A percentile compares a stretch with the other conserved stretches of the same genome.
Conservation (phyloP, 2,888 invertebrate species). For the Epinotia demarniana region DNA sequence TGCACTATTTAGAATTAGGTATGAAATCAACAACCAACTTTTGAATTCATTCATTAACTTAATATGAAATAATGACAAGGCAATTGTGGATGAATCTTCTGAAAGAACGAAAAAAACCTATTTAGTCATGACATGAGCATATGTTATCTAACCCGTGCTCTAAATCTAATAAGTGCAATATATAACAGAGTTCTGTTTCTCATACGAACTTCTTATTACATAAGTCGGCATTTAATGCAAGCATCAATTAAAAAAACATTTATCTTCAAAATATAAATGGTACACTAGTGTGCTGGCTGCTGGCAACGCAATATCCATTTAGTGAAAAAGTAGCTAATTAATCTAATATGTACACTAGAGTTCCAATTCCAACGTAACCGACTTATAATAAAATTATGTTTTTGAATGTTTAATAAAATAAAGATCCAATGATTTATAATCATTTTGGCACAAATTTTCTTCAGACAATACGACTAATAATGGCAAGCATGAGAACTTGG, state of each 20-base stretch:
- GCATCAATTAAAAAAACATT: neutral
- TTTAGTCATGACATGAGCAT: neutral
- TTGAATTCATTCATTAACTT: neutral
- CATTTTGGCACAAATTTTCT: no score
- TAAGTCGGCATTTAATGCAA: neutral
- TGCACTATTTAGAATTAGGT: no score
- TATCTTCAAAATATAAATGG: neutral
- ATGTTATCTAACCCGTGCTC: neutral
- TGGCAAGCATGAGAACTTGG: neutral
- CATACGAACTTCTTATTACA: constrained; percentile 3
- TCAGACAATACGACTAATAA: neutral
- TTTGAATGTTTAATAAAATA: neutral
- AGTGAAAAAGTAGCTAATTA: neutral
- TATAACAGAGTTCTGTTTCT: neutral
- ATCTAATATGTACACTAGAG: neutral
- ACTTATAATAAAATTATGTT: neutral
- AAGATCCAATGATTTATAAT: no score
- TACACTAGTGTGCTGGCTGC: neutral
- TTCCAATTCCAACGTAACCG: neutral
- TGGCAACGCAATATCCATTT: neutral
- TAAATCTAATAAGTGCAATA: neutral
- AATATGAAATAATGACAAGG: neutral
- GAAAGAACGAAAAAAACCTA: no score
- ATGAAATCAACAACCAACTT: neutral
- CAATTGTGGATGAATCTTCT: neutral